Evolutionary conservation across 2,113 vertebrate species (phyloP).

Genomic region (Hippocampus zosterae): DNA sequence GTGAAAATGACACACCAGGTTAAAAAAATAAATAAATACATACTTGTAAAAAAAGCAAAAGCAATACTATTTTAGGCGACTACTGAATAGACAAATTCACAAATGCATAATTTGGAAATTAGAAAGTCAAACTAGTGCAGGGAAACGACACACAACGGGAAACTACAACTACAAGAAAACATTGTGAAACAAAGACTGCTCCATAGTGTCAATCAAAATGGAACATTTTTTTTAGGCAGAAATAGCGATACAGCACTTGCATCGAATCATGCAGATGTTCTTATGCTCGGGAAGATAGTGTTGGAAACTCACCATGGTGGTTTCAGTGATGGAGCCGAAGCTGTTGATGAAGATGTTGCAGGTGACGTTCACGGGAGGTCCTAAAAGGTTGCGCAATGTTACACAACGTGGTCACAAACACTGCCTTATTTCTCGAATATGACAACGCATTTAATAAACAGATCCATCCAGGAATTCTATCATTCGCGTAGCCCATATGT

Average conservation of each 20-base stretch:
- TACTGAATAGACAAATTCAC: no score
- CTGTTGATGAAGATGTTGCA: conserved; percentile 84
- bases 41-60: no score
- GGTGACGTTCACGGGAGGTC: conserved; percentile 93
- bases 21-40: no score
- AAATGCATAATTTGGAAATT: no score
- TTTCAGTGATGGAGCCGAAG: conserved; percentile 91
- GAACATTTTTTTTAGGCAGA: neutral
- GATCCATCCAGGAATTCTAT: conserved; percentile 20
- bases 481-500: conserved; percentile 39
- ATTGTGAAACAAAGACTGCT: neutral
- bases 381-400: conserved; percentile 60
- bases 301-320: conserved; percentile 84
- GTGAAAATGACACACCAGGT: no score
- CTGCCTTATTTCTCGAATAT: neutral
- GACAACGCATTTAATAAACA: neutral
- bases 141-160: neutral
- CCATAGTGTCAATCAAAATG: neutral
- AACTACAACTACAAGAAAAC: neutral
- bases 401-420: conserved; percentile 11
- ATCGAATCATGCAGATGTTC: no score
- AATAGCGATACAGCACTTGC: neutral
- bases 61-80: no score
- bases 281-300: neutral
- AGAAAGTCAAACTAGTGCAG: no score